These are phyloP conservation scores for Drymodes brunneopygia DNA, from an alignment of 2,113 vertebrate genomes.

Conservation along the genomic window DNA sequence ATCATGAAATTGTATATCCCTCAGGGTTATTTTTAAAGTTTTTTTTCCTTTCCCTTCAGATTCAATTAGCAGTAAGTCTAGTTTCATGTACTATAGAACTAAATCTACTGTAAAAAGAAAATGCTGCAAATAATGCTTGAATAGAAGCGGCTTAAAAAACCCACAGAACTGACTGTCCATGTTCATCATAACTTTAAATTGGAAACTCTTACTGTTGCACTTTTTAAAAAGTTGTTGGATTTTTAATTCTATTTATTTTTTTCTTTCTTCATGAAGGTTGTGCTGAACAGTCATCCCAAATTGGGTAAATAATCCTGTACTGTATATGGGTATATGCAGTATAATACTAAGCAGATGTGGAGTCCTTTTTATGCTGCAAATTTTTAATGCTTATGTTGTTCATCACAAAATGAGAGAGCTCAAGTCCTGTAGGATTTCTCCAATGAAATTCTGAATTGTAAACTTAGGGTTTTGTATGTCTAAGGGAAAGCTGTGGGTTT, in stretches of 20 bases:
- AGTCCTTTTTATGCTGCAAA: slow-evolving; percentile 56
- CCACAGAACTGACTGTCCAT: slow-evolving; percentile 40
- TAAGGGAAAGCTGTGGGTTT: slow-evolving; percentile 60
- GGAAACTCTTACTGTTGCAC: slow-evolving; percentile 58
- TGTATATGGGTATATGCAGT: slow-evolving; percentile 24
- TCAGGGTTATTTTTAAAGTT: slow-evolving; percentile 76
- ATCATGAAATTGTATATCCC: slow-evolving; percentile 75
- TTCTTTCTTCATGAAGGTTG: slow-evolving; percentile 51
- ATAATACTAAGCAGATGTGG: slow-evolving; percentile 18
- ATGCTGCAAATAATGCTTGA: slow-evolving; percentile 59
- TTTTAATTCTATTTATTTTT: slow-evolving; percentile 71
- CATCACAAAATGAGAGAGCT: slow-evolving; percentile 35
- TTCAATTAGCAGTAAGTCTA: slow-evolving; percentile 50
- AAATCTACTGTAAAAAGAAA: slow-evolving; percentile 67
- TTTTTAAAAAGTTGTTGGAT: slow-evolving; percentile 44
- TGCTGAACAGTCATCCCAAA: slow-evolving; percentile 48
- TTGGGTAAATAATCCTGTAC: slow-evolving; percentile 29
- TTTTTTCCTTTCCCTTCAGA: slow-evolving; percentile 7
- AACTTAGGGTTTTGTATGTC: slow-evolving; percentile 68
- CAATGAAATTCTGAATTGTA: slow-evolving; percentile 60
- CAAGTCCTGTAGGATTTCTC: slow-evolving; percentile 48
- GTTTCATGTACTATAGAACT: slow-evolving; percentile 49
- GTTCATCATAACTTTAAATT: slow-evolving; percentile 10
- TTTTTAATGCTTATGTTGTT: slow-evolving; percentile 6
- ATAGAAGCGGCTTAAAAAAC: slow-evolving; percentile 34